Conservation (phyloP, 35 echinoderm and acorn worm species). For the Ptychodera flava region DNA sequence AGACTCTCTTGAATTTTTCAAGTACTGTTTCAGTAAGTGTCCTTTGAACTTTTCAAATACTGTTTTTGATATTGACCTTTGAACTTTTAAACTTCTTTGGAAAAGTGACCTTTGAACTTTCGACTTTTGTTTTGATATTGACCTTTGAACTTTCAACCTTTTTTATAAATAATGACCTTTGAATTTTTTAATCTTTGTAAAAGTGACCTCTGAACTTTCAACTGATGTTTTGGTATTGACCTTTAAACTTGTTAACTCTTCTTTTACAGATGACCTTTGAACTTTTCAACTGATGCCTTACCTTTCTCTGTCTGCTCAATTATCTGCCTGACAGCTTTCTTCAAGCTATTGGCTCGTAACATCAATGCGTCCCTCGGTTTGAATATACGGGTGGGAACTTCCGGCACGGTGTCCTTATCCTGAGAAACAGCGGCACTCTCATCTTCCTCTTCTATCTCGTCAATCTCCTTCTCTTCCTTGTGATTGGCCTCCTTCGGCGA, state of each 20-base stretch:
- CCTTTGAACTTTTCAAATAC: too few species aligned
- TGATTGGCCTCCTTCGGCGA: conserved; percentile 37
- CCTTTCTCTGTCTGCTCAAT: conserved; percentile 98
- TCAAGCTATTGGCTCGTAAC: conserved; percentile 77
- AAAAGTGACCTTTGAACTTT: too few species aligned
- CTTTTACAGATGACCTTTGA: background rate
- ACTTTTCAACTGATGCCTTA: conserved; percentile 6
- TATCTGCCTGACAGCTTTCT: conserved; percentile 96
- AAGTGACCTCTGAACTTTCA: too few species aligned
- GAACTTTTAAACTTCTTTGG: too few species aligned
- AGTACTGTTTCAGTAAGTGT: too few species aligned
- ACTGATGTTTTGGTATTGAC: too few species aligned
- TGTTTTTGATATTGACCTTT: too few species aligned
- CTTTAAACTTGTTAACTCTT: background rate
- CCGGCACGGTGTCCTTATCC: conserved; percentile 69
- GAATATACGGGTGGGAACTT: conserved; percentile 58
- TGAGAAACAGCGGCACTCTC: conserved; percentile 8
- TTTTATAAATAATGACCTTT: too few species aligned
- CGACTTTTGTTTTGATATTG: too few species aligned
- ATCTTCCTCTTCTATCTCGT: conserved; percentile 24
- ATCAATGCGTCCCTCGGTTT: conserved; percentile 74
- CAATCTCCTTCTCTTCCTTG: conserved; percentile 9
- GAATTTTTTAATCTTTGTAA: too few species aligned
- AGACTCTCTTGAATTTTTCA: too few species aligned
- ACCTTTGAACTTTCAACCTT: too few species aligned